These are phyloP conservation scores for Lordiphosa clarofinis DNA, from an alignment of 1,140 invertebrate species.

Conservation along the genomic window DNA sequence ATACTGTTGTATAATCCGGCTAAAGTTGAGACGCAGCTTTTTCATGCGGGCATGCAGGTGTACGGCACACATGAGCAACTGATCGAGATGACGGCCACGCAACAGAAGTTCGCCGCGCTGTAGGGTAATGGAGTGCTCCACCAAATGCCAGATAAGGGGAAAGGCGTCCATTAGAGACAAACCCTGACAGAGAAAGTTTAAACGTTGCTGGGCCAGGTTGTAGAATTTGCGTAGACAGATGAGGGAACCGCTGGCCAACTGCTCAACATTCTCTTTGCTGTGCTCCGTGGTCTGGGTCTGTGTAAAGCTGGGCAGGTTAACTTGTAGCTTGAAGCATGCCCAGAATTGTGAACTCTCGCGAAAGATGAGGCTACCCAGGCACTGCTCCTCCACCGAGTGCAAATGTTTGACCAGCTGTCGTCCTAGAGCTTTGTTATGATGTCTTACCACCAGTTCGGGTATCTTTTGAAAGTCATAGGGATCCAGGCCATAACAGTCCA, in stretches of 20 bases:
- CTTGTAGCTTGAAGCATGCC: constrained; percentile 82
- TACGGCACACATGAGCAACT: constrained; percentile 97
- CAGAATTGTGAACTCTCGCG: constrained; percentile 92
- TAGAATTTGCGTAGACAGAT: constrained; percentile 87
- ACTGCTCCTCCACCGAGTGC: constrained; percentile 95
- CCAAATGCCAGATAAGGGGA: constrained; percentile 95
- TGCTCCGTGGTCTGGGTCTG: constrained; percentile 80
- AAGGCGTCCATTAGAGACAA: constrained; percentile 87
- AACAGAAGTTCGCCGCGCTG: constrained; percentile 83
- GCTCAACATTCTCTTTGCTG: constrained; percentile 64
- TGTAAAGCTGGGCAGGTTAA: constrained; percentile 83
- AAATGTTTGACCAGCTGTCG: constrained; percentile 97
- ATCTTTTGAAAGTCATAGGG: constrained; percentile 97
- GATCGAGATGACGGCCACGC: constrained; percentile 93
- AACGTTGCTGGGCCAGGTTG: constrained; percentile 90
- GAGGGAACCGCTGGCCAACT: neutral
- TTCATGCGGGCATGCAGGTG: constrained; percentile 94
- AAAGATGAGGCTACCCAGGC: constrained; percentile 96
- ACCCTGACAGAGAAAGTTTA: constrained; percentile 92
- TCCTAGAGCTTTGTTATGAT: constrained; percentile 91
- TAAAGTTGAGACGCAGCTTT: constrained; percentile 84
- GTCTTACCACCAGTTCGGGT: constrained; percentile 94
- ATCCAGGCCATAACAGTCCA: constrained; percentile 89
- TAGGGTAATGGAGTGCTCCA: constrained; percentile 93
- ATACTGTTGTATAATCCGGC: constrained; percentile 95